Percentiles rank a stretch among this genome's conserved stretches.
Evolutionary conservation across 2,888 invertebrate species (phyloP).

Genomic region (Sussaba pulchella): DNA sequence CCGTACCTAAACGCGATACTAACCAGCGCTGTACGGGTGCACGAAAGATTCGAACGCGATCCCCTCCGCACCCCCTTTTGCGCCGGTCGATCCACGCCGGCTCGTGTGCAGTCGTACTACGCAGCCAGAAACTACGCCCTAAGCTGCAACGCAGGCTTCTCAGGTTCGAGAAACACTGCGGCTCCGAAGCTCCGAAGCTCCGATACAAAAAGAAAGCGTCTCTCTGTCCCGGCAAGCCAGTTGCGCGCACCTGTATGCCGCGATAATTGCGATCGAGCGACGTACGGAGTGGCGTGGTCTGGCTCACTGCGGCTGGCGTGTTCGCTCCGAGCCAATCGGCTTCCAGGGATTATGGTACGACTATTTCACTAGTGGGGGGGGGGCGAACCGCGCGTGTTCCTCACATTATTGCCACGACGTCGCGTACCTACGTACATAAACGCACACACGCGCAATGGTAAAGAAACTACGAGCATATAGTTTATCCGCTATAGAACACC

Average conservation of each 20-base stretch:
- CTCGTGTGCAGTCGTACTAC: slow-evolving; percentile 45
- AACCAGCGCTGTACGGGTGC: too few relatives aligned
- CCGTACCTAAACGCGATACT: too few relatives aligned
- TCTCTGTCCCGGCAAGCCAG: slow-evolving; percentile 21
- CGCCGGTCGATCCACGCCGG: too few relatives aligned
- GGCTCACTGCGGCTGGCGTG: slow-evolving; percentile 69
- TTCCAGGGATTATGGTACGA: slow-evolving; percentile 67
- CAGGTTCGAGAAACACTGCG: not conserved
- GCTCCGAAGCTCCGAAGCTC: slow-evolving; percentile 1
- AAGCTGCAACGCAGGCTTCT: slow-evolving; percentile 16
- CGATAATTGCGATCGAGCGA: slow-evolving; percentile 60
- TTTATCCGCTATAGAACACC: slow-evolving; percentile 15
- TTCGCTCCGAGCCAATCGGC: slow-evolving; percentile 62
- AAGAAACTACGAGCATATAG: not conserved
- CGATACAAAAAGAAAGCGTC: slow-evolving; percentile 39
- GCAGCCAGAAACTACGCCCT: not conserved
- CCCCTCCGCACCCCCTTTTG: too few relatives aligned
- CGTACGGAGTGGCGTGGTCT: slow-evolving; percentile 49
- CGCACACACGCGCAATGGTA: not conserved
- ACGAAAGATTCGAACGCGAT: too few relatives aligned
- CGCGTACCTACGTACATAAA: not conserved
- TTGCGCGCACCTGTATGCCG: slow-evolving; percentile 60
- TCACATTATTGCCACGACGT: slow-evolving; percentile 24
- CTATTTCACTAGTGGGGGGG: slow-evolving; percentile 57
- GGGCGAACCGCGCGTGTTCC: slow-evolving; percentile 61